Evolutionary conservation across 2,888 invertebrate genomes (phyloP), one percentile per base, ranked within the genome.

Genomic region (Acheta domesticus): DNA sequence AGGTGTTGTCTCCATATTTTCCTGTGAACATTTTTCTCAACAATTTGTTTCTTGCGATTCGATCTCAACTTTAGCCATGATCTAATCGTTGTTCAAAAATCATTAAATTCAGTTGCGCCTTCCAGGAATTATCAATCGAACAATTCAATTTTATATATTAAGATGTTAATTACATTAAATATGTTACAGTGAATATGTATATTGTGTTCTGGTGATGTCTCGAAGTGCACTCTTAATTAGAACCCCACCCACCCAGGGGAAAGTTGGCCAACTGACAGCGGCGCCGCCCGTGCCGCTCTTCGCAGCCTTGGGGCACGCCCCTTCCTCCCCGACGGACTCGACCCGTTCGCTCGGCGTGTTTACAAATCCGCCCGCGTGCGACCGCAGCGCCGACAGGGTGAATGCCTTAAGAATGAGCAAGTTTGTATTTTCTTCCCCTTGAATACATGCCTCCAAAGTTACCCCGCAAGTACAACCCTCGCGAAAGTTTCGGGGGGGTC

Each of bases 381-480:
- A n/a, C 62, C n/a, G n/a, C n/a, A 19, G 62, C 14, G 62, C 62
- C 62, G 14, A n/a, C 62, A 62, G 62, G 62, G 14, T 62, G 62
- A 62, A 62, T 62, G 62, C 62, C 62, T 62, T 62, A 62, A 62
- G 62, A 62, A 62, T 62, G 62, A 62, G 62, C 62, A 62, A 62
- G 62, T 62, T 62, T 14, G 62, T n/a, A 62, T 62, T 62, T 62
- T 62, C 62, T 62, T 62, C 62, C 62, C 62, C 62, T 62, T 62
- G 16, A 62, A 62, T 62, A 12, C 62, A 62, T 62, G 62, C n/a
- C 8, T 62, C 62, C 62, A 62, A 62, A 62, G 12, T 62, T 62
- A 62, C 62, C 62, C 62, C n/a, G n/a, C 62, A 62, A 14, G 62
- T 19, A 62, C 62, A 62, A 14, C 62, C 62, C 62, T 62, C n/a